Base-by-base conservation (phyloP, 2,888 invertebrate species). In the Catocala fraxini region DNA sequence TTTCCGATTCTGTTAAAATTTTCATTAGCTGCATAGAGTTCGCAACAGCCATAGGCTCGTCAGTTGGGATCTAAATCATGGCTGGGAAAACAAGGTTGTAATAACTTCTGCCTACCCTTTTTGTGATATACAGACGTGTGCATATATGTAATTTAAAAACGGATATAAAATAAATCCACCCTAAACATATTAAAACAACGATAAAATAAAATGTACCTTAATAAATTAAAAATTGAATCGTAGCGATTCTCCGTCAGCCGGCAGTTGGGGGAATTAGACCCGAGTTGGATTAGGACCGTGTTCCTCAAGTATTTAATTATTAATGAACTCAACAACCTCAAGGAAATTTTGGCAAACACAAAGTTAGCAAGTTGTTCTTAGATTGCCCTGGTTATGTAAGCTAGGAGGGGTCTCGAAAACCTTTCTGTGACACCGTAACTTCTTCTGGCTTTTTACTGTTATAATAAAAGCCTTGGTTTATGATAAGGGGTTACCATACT, bases 241-340 rank as follows among this genome's bases (percentile, higher is more conserved):
- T 9, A 47, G 42, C 43, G 34, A 42, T 49, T 59, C 33, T 25
- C 34, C 43, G 33, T 35, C 47, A 48, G 45, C 49, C 25, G 5
- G 42, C 47, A 48, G 45, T 45, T 10, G 5, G 42, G 47, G 53
- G 59, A 48, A 54, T 59, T 54, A 15, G 34, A 13, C 13, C 41
- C 6, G 34, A 48, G 9, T 49, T 51, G 45, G 35, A 59, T 54
- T 54, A 49, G 12, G 12, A 43, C 15, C 41, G 13, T 49, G 54
- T 59, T 59, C 35, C 49, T 45, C 47, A 59, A 49, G 35, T 59
- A 54, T 54, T 59, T 54, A 54, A 49, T 59, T 54, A 59, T 54
- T 59, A 54, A 59, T 54, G 49, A 59, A 51, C 9, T 39, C 5
- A 15, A 49, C 43, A 54, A 59, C 43, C 54, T 54, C 49, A 51